Evolutionary conservation across 2,113 vertebrate species (phyloP).

Genomic region (Tapirus terrestris): DNA sequence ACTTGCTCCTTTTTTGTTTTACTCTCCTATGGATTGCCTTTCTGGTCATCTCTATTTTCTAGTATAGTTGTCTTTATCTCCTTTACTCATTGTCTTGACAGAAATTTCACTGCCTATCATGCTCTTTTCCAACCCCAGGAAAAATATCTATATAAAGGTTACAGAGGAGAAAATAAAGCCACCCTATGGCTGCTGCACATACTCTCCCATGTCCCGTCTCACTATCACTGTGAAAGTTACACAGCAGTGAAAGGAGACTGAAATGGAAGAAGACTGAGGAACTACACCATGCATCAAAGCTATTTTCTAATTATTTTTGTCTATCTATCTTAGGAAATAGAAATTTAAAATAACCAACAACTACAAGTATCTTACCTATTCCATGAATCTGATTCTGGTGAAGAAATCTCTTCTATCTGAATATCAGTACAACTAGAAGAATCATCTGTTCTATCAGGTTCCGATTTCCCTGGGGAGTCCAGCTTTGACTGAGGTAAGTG

Average conservation of each 20-base stretch:
- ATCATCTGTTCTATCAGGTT: background rate
- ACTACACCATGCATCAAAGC: background rate
- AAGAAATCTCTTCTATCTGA: slow-evolving; percentile 28
- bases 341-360: background rate
- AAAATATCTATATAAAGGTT: background rate
- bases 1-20: background rate
- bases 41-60: background rate
- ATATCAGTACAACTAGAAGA: background rate
- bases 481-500: background rate
- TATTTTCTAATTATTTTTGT: background rate
- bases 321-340: background rate
- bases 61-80: background rate
- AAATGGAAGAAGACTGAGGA: background rate
- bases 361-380: slow-evolving; percentile 81
- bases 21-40: background rate
- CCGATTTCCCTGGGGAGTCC: background rate
- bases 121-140: background rate
- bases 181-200: background rate
- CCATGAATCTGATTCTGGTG: slow-evolving; percentile 61
- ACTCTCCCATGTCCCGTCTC: background rate
- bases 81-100: background rate
- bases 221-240: background rate
- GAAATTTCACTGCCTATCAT: background rate
- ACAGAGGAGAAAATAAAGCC: background rate
- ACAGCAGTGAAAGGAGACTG: background rate